These are phyloP conservation scores for Pseudorhombus dupliciocellatus DNA, from an alignment of 2,113 vertebrate species.

Conservation along the genomic window DNA sequence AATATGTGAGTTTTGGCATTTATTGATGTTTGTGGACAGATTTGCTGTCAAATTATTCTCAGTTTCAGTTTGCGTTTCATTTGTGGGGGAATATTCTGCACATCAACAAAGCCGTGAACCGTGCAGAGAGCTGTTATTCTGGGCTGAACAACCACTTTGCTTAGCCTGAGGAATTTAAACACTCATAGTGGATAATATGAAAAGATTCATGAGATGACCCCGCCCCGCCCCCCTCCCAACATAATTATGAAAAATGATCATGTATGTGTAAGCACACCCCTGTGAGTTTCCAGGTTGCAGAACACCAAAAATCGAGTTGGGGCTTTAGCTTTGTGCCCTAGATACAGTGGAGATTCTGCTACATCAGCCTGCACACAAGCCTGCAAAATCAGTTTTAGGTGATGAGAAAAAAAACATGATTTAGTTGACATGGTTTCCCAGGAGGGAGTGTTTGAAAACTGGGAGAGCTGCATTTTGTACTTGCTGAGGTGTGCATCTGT, in stretches of 20 bases:
- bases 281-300: conserved; percentile 37
- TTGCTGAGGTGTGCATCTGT: conserved; percentile 22
- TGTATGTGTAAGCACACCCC: conserved; percentile 15
- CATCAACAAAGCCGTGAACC: conserved; percentile 51
- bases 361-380: conserved; percentile 51
- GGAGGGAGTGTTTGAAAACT: conserved; percentile 53
- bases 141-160: conserved; percentile 42
- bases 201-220: conserved; percentile 50
- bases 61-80: conserved; percentile 46
- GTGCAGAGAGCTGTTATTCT: conserved; percentile 46
- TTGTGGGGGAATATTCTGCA: conserved; percentile 45
- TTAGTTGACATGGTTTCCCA: conserved; percentile 54
- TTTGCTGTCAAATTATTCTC: conserved; percentile 61
- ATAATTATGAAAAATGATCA: conserved; percentile 61
- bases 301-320: conserved; percentile 39
- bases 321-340: conserved; percentile 58
- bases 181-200: conserved; percentile 45
- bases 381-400: conserved; percentile 53
- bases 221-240: conserved; percentile 13
- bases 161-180: conserved; percentile 43
- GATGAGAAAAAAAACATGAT: conserved; percentile 51
- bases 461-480: conserved; percentile 28
- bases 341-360: conserved; percentile 55
- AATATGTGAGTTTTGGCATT: conserved; percentile 79
- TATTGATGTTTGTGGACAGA: conserved; percentile 70